Evolutionary conservation across 2,797 vertebrate genomes (phyloP).

Genomic region (Adrianichthys oophorus): DNA sequence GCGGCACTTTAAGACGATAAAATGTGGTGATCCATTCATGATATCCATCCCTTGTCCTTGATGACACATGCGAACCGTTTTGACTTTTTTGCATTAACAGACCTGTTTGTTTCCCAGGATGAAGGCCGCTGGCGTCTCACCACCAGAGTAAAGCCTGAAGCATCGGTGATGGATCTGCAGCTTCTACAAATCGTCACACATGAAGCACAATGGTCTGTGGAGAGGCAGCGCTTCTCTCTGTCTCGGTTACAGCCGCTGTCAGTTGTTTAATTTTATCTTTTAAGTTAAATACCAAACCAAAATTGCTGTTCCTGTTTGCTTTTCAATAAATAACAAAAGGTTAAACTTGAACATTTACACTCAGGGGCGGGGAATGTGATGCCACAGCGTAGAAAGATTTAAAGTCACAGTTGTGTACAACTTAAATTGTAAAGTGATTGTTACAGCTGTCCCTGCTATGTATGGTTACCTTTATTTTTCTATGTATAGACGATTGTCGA

Average conservation of each 20-base stretch:
- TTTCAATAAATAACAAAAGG: constrained; percentile 66
- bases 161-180: constrained; percentile 55
- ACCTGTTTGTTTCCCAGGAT: constrained; percentile 41
- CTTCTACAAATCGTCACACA: constrained; percentile 74
- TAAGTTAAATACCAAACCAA: constrained; percentile 78
- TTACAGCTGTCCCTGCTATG: constrained; percentile 73
- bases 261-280: constrained; percentile 47
- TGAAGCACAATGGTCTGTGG: constrained; percentile 67
- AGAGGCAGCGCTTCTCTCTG: constrained; percentile 63
- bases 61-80: no score
- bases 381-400: constrained; percentile 55
- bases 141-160: constrained; percentile 27
- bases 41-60: no score
- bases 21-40: no score
- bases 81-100: constrained; percentile 1
- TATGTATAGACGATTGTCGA: constrained; percentile 77
- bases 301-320: constrained; percentile 65
- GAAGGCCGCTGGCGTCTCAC: constrained; percentile 44
- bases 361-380: constrained; percentile 73
- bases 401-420: constrained; percentile 65
- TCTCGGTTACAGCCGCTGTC: constrained; percentile 55
- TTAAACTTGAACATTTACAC: constrained; percentile 81
- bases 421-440: constrained; percentile 74
- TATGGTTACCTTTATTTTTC: constrained; percentile 79
- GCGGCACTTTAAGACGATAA: no score